Evolutionary conservation across 1,140 invertebrate genomes (phyloP).

Genomic region (Steinernema feltiae): DNA sequence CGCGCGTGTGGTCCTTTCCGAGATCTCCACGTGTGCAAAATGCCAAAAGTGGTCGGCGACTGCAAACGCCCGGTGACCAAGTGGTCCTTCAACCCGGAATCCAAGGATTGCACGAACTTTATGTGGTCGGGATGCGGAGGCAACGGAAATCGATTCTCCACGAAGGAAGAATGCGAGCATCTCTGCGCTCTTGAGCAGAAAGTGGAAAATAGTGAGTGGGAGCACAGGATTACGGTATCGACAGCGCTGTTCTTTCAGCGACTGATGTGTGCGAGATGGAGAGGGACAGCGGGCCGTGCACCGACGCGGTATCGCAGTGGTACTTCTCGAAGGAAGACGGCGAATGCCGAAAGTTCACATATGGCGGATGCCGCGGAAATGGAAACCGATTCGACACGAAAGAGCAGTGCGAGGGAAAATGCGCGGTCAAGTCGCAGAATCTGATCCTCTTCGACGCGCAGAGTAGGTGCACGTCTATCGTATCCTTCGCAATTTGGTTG

Average conservation of each 20-base stretch:
- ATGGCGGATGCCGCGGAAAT: slow-evolving; percentile 76
- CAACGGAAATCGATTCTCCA: slow-evolving; percentile 54
- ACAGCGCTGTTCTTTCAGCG: slow-evolving; percentile 11
- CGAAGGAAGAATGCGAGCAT: slow-evolving; percentile 47
- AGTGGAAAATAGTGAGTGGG: slow-evolving; percentile 22
- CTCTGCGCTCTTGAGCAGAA: slow-evolving; percentile 43
- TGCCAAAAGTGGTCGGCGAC: slow-evolving; percentile 71
- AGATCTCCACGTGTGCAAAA: slow-evolving; percentile 65
- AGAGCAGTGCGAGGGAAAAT: slow-evolving; percentile 65
- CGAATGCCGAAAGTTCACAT: slow-evolving; percentile 69
- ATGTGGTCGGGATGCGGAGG: slow-evolving; percentile 54
- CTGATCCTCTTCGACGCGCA: background rate
- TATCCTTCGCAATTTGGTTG: too few species aligned
- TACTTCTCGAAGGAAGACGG: slow-evolving; percentile 63
- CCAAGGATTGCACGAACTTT: slow-evolving; percentile 45
- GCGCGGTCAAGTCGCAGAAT: slow-evolving; percentile 18
- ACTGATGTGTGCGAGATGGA: slow-evolving; percentile 32
- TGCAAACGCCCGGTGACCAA: slow-evolving; percentile 61
- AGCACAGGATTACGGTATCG: background rate
- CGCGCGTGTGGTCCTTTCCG: slow-evolving; percentile 53
- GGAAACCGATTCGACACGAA: slow-evolving; percentile 72
- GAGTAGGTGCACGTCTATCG: slow-evolving; percentile 6
- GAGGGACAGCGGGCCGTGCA: slow-evolving; percentile 50
- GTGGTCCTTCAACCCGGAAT: slow-evolving; percentile 47
- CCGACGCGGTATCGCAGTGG: slow-evolving; percentile 53